phyloP scores from a whole-genome alignment of 2,797 vertebrate species.

The Ceryle rudis region DNA sequence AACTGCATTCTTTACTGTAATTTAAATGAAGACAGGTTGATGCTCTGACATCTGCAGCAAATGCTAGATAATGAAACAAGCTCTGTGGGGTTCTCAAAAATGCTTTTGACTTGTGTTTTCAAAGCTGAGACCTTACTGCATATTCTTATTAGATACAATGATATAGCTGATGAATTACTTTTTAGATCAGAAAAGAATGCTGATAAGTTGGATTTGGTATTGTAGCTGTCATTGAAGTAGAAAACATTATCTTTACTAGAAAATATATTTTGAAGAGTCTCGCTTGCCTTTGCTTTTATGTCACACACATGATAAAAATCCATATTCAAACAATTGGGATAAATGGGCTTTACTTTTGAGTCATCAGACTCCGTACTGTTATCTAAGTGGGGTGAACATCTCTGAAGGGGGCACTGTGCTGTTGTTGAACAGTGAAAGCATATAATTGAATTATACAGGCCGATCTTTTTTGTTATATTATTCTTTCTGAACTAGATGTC shows the following conservation, averaged over 20 bases:
- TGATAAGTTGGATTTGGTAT: not conserved
- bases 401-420: not conserved
- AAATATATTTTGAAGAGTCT: constrained; percentile 13
- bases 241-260: constrained; percentile 1
- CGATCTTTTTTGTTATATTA: not conserved
- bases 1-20: not conserved
- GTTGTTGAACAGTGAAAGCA: not conserved
- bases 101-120: constrained; percentile 12
- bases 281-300: constrained; percentile 10
- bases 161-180: constrained; percentile 22
- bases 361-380: not conserved
- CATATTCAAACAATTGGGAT: not conserved
- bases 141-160: not conserved
- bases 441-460: not conserved
- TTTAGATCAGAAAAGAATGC: constrained; percentile 11
- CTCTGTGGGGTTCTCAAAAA: not conserved
- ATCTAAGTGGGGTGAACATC: not conserved
- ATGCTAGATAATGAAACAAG: not conserved
- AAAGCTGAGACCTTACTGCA: not conserved
- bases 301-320: not conserved
- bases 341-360: not conserved
- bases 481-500: not conserved
- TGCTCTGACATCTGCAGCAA: not conserved
- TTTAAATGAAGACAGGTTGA: not conserved
- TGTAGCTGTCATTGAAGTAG: not conserved